These are phyloP conservation scores for Archilochus colubris DNA, from an alignment of 2,113 vertebrate species.

Conservation along the genomic window DNA sequence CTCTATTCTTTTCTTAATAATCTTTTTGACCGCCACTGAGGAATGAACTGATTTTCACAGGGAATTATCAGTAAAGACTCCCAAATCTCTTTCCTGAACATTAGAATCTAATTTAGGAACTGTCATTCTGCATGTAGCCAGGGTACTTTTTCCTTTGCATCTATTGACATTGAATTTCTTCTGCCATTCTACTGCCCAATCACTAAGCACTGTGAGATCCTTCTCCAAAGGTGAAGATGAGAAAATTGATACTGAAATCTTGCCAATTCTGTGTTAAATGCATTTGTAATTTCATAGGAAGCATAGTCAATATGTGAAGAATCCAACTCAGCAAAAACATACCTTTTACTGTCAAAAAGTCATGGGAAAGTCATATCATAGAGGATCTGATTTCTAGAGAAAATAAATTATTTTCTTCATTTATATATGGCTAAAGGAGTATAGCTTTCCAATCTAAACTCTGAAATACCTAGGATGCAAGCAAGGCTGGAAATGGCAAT, in stretches of 20 bases:
- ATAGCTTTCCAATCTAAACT: neutral
- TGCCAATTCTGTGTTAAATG: constrained; percentile 25
- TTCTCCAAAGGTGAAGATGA: constrained; percentile 31
- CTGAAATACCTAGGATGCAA: neutral
- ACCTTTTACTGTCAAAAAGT: neutral
- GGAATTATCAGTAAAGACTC: neutral
- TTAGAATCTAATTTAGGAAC: constrained; percentile 30
- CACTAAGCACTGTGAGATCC: constrained; percentile 37
- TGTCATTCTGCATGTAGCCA: neutral
- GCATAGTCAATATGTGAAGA: constrained; percentile 12
- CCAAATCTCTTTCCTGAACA: neutral
- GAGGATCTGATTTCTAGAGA: neutral
- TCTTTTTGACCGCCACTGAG: neutral
- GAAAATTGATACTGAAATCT: constrained; percentile 30
- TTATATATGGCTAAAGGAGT: neutral
- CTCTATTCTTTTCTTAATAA: constrained; percentile 10
- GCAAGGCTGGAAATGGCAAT: neutral
- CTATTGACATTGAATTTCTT: constrained; percentile 38
- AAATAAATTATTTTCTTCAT: neutral
- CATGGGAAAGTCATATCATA: neutral
- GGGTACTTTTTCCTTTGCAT: neutral
- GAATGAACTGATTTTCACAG: constrained; percentile 37
- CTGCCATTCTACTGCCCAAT: constrained; percentile 10
- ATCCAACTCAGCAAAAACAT: neutral
- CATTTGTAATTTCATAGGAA: constrained; percentile 26